Evolutionary conservation across 1,140 invertebrate species (phyloP).

Genomic region (Andricus grossulariae): DNA sequence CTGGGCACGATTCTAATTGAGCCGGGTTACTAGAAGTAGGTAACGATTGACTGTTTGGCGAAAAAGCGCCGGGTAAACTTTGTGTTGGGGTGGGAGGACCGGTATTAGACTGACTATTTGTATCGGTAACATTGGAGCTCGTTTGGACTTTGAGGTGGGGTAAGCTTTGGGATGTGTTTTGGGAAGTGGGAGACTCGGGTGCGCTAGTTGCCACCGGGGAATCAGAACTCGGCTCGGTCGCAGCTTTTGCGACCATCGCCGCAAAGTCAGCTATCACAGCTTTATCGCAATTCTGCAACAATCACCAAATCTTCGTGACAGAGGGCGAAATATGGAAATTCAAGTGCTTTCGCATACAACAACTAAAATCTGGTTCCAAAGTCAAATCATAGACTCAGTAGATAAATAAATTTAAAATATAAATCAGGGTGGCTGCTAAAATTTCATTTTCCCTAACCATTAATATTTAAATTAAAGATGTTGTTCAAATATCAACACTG

Average conservation of each 20-base stretch:
- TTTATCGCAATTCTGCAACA: constrained; percentile 66
- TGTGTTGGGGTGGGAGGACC: constrained; percentile 48
- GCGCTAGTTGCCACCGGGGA: constrained; percentile 47
- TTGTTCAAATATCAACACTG: too few species aligned
- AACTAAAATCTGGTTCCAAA: constrained; percentile 66
- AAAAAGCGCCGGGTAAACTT: constrained; percentile 46
- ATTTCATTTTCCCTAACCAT: too few species aligned
- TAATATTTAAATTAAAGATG: too few species aligned
- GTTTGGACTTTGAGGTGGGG: constrained; percentile 48
- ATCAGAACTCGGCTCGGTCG: constrained; percentile 56
- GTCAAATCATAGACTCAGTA: constrained; percentile 56
- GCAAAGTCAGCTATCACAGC: constrained; percentile 67
- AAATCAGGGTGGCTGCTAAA: background rate
- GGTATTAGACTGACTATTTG: constrained; percentile 55
- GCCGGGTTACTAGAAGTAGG: constrained; percentile 44
- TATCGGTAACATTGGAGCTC: constrained; percentile 53
- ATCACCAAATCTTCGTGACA: constrained; percentile 70
- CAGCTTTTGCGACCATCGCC: constrained; percentile 65
- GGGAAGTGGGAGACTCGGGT: constrained; percentile 40
- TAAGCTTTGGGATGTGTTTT: constrained; percentile 52
- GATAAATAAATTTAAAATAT: constrained; percentile 46
- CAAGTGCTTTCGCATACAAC: constrained; percentile 44
- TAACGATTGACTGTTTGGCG: constrained; percentile 51
- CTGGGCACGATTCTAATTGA: constrained; percentile 47
- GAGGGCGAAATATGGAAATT: constrained; percentile 56